Conservation (phyloP, 2,888 invertebrate species). For the Yponomeuta cagnagella region DNA sequence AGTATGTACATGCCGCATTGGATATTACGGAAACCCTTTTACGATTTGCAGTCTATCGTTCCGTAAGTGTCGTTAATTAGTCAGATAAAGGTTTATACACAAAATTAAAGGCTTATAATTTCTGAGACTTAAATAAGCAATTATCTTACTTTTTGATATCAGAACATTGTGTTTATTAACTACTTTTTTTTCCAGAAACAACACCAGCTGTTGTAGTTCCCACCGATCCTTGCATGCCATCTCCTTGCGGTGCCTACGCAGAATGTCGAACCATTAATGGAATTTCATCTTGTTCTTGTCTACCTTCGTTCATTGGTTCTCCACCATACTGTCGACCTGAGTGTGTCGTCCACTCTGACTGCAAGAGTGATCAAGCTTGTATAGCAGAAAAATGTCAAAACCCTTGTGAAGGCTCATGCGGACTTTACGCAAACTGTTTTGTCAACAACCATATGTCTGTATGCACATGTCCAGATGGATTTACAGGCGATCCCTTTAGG, state of each 20-base stretch:
- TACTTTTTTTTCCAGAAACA: slow-evolving; percentile 39
- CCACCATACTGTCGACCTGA: slow-evolving; percentile 80
- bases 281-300: slow-evolving; percentile 82
- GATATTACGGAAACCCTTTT: slow-evolving; percentile 82
- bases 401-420: slow-evolving; percentile 82
- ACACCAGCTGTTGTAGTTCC: slow-evolving; percentile 48
- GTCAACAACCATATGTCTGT: slow-evolving; percentile 83
- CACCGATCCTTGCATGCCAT: slow-evolving; percentile 81
- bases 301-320: slow-evolving; percentile 78
- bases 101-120: no score
- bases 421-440: slow-evolving; percentile 79
- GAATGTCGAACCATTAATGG: slow-evolving; percentile 83
- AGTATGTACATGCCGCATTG: slow-evolving; percentile 80
- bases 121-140: no score
- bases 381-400: slow-evolving; percentile 80
- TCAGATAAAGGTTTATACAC: no score
- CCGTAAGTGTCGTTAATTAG: slow-evolving; percentile 57
- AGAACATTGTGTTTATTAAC: not conserved
- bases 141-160: not conserved
- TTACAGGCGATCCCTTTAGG: slow-evolving; percentile 82
- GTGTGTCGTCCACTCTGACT: slow-evolving; percentile 80
- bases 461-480: slow-evolving; percentile 81
- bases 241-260: slow-evolving; percentile 83
- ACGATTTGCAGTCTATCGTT: slow-evolving; percentile 74
- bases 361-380: slow-evolving; percentile 79